Percentiles rank a stretch among this genome's conserved stretches.
Conservation (phyloP, 2,113 vertebrate species). For the Indri indri region DNA sequence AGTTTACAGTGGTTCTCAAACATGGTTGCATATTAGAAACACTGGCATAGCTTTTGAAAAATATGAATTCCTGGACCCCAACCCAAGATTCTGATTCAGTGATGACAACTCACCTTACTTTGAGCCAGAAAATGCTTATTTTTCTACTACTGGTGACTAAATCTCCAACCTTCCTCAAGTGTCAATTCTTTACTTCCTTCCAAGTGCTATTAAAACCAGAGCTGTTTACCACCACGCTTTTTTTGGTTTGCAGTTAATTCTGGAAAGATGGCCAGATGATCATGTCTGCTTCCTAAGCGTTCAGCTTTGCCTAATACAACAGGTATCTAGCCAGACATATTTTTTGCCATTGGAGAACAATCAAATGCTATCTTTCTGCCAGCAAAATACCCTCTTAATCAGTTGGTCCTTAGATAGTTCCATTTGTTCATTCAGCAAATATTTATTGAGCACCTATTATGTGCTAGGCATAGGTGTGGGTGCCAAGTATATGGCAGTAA, state of each 20-base stretch:
- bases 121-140: neutral
- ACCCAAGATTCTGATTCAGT: neutral
- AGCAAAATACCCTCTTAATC: neutral
- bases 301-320: neutral
- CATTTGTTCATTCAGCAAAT: neutral
- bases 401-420: neutral
- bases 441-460: neutral
- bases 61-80: neutral
- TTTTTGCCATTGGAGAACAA: neutral
- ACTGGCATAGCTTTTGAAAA: neutral
- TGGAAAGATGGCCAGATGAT: neutral
- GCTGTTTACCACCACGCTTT: neutral
- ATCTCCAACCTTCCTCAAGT: neutral
- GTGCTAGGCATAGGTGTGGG: neutral
- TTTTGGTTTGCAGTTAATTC: neutral
- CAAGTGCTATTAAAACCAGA: neutral
- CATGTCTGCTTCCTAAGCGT: neutral
- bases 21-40: neutral
- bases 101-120: neutral
- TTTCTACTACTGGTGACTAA: neutral
- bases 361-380: neutral
- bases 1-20: neutral
- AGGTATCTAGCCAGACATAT: neutral
- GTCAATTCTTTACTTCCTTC: neutral
- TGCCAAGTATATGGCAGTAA: neutral